Conservation (phyloP, 2,888 invertebrate genomes). For the Laspeyria flexula region DNA sequence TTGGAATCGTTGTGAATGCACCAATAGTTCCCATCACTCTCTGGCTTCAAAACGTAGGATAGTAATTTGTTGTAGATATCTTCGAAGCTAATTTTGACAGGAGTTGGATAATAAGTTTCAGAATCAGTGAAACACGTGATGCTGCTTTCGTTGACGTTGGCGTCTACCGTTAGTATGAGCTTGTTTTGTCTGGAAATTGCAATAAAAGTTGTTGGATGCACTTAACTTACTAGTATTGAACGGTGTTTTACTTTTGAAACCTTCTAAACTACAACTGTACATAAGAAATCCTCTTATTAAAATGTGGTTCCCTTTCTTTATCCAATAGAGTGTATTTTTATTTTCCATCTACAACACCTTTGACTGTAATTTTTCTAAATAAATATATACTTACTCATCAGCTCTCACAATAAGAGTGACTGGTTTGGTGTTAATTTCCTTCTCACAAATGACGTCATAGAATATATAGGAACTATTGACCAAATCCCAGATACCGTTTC, state of each 20-base stretch:
- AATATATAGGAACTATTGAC: slow-evolving; percentile 69
- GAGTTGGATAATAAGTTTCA: slow-evolving; percentile 55
- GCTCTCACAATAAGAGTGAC: slow-evolving; percentile 58
- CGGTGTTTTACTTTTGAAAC: too few species aligned
- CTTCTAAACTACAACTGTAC: too few species aligned
- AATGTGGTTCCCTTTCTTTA: too few species aligned
- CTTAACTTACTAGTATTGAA: neutral
- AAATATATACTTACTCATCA: slow-evolving; percentile 55
- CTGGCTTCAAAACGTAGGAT: slow-evolving; percentile 52
- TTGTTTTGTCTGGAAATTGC: slow-evolving; percentile 60
- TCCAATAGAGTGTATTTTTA: too few species aligned
- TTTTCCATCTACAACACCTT: too few species aligned
- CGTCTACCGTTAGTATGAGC: slow-evolving; percentile 57
- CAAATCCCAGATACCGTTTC: slow-evolving; percentile 64
- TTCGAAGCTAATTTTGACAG: slow-evolving; percentile 52
- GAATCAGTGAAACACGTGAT: slow-evolving; percentile 77
- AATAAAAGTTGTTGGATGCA: neutral
- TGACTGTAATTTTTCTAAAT: neutral
- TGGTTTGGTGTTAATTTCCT: slow-evolving; percentile 52
- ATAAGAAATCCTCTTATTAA: too few species aligned
- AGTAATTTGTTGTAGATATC: slow-evolving; percentile 45
- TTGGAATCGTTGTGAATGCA: slow-evolving; percentile 66
- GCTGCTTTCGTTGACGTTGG: slow-evolving; percentile 50
- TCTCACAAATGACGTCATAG: slow-evolving; percentile 75
- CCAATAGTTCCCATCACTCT: slow-evolving; percentile 77